phyloP scores from a whole-genome alignment of 2,797 vertebrate genomes.

The Xiphorhynchus erythropygius region DNA sequence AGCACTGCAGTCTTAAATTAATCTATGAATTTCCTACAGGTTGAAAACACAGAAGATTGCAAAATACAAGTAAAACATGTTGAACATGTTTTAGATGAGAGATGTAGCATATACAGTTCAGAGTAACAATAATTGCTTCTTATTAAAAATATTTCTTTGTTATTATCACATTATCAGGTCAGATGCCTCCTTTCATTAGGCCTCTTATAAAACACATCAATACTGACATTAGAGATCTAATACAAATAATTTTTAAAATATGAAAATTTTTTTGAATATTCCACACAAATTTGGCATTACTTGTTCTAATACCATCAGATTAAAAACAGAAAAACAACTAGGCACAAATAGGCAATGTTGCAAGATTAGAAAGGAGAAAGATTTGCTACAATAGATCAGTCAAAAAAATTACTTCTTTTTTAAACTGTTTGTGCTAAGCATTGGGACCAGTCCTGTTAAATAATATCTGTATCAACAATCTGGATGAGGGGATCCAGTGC shows the following conservation, averaged over 20 bases:
- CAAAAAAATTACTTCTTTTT: background rate
- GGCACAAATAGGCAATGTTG: background rate
- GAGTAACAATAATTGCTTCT: background rate
- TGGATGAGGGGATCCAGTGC: background rate
- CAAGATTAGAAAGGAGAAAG: background rate
- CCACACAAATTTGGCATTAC: background rate
- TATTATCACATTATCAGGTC: background rate
- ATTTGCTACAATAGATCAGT: background rate
- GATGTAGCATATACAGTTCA: background rate
- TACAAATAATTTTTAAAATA: background rate
- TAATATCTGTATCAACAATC: background rate
- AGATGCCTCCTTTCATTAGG: background rate
- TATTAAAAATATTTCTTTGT: background rate
- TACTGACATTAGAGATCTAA: background rate
- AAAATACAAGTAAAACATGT: background rate
- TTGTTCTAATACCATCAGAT: background rate
- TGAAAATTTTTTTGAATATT: background rate
- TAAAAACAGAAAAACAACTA: background rate
- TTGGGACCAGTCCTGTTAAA: background rate
- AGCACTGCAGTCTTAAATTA: background rate
- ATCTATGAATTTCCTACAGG: background rate
- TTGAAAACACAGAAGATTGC: background rate
- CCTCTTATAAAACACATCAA: background rate
- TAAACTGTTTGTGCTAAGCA: background rate
- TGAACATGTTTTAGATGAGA: background rate